These are phyloP conservation scores for Spongilla lacustris DNA, from an alignment of 37 sponge, comb jelly and placozoan species.

Conservation along the genomic window DNA sequence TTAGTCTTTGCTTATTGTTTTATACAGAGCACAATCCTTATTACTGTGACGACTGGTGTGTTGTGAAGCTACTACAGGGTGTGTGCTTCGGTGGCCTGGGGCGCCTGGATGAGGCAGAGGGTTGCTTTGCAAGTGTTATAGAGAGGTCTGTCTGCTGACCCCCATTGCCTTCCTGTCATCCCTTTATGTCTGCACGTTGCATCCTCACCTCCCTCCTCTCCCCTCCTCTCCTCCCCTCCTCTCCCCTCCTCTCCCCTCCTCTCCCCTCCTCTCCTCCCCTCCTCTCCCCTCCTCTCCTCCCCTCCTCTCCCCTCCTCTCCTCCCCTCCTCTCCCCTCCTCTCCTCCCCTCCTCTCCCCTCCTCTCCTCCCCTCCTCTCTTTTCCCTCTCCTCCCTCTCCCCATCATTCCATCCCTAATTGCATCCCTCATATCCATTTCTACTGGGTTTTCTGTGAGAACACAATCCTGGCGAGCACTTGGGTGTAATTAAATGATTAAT, in stretches of 20 bases:
- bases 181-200: too few species aligned
- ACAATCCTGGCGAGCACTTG: background rate
- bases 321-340: too few species aligned
- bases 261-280: background rate
- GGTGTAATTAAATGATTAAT: background rate
- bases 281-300: background rate
- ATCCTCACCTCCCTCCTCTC: too few species aligned
- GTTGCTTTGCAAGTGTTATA: conserved; percentile 41
- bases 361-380: background rate
- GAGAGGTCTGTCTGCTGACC: conserved; percentile 27
- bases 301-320: background rate
- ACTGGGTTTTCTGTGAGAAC: background rate
- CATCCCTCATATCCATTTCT: background rate
- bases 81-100: conserved; percentile 50
- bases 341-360: too few species aligned
- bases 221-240: background rate
- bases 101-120: conserved; percentile 59
- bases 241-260: background rate
- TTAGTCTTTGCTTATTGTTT: background rate
- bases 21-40: conserved; percentile 27
- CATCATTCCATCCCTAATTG: background rate
- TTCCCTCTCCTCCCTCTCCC: background rate
- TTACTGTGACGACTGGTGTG: conserved; percentile 66
- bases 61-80: conserved; percentile 69
- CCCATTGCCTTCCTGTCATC: background rate